A percentile compares a stretch with the other conserved stretches of the same genome.
phyloP scores from a whole-genome alignment of 1,140 invertebrate species.

The Harpegnathos saltator region DNA sequence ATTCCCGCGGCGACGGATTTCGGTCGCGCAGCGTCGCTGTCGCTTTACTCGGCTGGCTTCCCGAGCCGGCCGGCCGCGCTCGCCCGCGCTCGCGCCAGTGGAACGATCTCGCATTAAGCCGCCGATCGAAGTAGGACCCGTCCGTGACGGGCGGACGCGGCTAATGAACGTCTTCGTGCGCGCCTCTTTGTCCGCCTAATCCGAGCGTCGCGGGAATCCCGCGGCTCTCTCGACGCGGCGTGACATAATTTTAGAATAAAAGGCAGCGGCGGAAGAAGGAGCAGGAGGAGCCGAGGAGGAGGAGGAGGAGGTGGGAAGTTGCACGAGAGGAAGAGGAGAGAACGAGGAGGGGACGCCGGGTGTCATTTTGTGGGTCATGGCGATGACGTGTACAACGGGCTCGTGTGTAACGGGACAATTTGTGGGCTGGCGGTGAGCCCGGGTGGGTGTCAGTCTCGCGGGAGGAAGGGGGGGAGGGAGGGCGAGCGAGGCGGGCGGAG shows the following conservation, averaged over 20 bases:
- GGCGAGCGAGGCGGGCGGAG: conserved; percentile 27
- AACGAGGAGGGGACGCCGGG: conserved; percentile 24
- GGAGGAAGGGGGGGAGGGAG: conserved; percentile 11
- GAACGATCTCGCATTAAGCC: conserved; percentile 42
- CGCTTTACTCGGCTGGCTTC: not conserved
- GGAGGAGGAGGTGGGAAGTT: not conserved
- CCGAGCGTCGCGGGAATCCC: conserved; percentile 8
- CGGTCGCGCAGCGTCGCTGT: conserved; percentile 13
- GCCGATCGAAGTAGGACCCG: conserved; percentile 47
- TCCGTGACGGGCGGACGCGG: conserved; percentile 34
- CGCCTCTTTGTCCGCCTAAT: conserved; percentile 31
- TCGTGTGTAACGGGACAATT: conserved; percentile 77
- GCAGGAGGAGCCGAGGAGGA: not conserved
- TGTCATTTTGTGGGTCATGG: conserved; percentile 80
- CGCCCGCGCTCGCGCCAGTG: not conserved
- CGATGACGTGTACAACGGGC: conserved; percentile 76
- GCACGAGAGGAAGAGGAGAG: conserved; percentile 19
- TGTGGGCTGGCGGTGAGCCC: conserved; percentile 72
- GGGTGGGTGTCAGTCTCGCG: conserved; percentile 65
- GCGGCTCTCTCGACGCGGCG: conserved; percentile 44
- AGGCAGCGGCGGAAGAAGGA: conserved; percentile 18
- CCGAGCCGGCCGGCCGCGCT: too few relatives aligned
- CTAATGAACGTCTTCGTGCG: conserved; percentile 22
- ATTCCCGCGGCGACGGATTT: conserved; percentile 16
- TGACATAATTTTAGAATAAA: conserved; percentile 76